A percentile compares a stretch with the other conserved stretches of the same genome.
phyloP scores from a whole-genome alignment of 2,113 vertebrate genomes.

The Crotophaga sulcirostris region DNA sequence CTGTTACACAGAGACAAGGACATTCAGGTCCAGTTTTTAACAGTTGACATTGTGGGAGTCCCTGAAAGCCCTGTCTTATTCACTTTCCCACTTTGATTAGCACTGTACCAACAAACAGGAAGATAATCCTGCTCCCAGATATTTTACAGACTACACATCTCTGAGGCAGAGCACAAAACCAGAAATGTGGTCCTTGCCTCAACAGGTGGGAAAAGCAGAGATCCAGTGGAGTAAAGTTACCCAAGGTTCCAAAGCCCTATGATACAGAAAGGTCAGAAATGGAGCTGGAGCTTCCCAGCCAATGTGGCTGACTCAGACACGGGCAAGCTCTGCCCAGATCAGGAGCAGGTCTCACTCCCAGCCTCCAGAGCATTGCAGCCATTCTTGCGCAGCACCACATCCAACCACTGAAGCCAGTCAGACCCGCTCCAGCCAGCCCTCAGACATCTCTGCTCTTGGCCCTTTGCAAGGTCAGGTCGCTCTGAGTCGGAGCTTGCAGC shows the following conservation, averaged over 20 bases:
- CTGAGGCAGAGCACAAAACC: background rate
- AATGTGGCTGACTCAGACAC: background rate
- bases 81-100: background rate
- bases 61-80: background rate
- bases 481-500: background rate
- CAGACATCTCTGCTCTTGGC: background rate
- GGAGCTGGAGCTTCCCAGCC: background rate
- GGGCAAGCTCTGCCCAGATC: background rate
- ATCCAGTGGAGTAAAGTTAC: background rate
- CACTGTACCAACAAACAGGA: background rate
- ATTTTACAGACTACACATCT: background rate
- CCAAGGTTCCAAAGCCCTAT: background rate
- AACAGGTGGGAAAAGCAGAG: background rate
- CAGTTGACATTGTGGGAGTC: background rate
- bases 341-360: background rate
- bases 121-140: background rate
- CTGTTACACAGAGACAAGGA: background rate
- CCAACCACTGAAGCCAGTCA: background rate
- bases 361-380: background rate
- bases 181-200: background rate
- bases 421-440: background rate
- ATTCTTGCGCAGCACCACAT: fast-evolving
- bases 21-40: background rate
- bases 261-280: background rate
- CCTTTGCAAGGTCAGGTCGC: background rate